Base-by-base conservation (phyloP, 2,797 vertebrate species). In the Xenopus petersii region DNA sequence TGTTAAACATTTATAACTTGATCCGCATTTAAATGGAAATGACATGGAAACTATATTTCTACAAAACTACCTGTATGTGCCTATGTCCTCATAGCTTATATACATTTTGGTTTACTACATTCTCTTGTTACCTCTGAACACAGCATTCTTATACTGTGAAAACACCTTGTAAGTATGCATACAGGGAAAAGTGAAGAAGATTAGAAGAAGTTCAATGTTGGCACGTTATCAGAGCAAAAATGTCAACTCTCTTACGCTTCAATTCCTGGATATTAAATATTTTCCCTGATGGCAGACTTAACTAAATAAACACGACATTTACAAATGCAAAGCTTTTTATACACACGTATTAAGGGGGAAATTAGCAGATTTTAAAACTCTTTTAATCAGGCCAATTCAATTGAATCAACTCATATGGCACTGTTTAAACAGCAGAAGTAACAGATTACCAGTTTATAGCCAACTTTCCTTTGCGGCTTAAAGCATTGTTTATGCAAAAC, bases 361-460 rank as follows among this genome's bases (percentile, higher is more conserved):
- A 82, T 82, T 81, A 84, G 75, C 80, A 80, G 24, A 0, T 74
- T 83, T 80, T 81, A 73, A 77, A 81, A 63, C 46, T 80, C 59
- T 81, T 83, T 82, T 66, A 64, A 71, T 78, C 71, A 74, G 80
- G 82, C 78, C 81, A 84, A 73, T 75, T 79, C 71, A 85, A 67
- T 77, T 80, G 81, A 83, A 86, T 82, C 64, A 86, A 69, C 70
- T 78, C 81, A 83, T 68, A 71, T 75, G 75, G 80, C 70, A 61
- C 66, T 70, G 73, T 67, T 78, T 79, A 75, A 81, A 75, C 75
- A 84, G 67, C 77, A 85, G 70, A 84, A 84, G 75, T 60, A 85
- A 73, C 8, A 79, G 75, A 80, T 80, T 81, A 81, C 68, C 59
- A 72, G 30, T 75, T 5, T 66, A 67, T 56, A 71, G 72, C n/a